Percentiles rank a stretch among this genome's conserved stretches.
Evolutionary conservation across 2,888 invertebrate genomes (phyloP).

Genomic region (Tupiocoris notatus): DNA sequence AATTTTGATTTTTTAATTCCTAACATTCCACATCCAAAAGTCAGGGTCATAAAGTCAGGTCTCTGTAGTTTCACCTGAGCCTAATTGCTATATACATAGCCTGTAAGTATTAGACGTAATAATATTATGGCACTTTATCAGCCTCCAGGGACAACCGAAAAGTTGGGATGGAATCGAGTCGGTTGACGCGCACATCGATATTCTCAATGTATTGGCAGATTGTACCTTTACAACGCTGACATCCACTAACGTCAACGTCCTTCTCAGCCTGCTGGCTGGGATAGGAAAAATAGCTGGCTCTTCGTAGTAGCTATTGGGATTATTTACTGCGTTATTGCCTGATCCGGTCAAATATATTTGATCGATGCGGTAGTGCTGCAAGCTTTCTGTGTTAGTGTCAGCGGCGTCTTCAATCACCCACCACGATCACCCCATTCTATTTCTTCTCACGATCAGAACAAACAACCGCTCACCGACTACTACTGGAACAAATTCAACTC

Average conservation of each 20-base stretch:
- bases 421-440: background rate
- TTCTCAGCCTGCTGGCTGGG: background rate
- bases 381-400: background rate
- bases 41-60: too few relatives aligned
- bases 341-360: conserved; percentile 27
- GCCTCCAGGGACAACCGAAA: too few relatives aligned
- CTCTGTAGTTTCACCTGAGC: too few relatives aligned
- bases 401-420: conserved; percentile 22
- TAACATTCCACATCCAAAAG: too few relatives aligned
- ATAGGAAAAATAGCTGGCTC: background rate
- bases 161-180: too few relatives aligned
- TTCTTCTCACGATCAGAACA: background rate
- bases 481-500: background rate
- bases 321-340: conserved; percentile 34
- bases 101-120: too few relatives aligned
- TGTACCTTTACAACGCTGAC: background rate
- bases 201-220: too few relatives aligned
- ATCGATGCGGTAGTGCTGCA: conserved; percentile 8
- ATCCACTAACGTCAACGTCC: background rate
- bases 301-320: background rate
- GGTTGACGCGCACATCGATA: too few relatives aligned
- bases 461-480: too few relatives aligned
- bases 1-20: too few relatives aligned
- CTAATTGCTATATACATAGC: too few relatives aligned
- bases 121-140: too few relatives aligned